Evolutionary conservation across 2,888 invertebrate species (phyloP), one percentile per base, ranked within the genome.

Genomic region (Flexamia atlantica): DNA sequence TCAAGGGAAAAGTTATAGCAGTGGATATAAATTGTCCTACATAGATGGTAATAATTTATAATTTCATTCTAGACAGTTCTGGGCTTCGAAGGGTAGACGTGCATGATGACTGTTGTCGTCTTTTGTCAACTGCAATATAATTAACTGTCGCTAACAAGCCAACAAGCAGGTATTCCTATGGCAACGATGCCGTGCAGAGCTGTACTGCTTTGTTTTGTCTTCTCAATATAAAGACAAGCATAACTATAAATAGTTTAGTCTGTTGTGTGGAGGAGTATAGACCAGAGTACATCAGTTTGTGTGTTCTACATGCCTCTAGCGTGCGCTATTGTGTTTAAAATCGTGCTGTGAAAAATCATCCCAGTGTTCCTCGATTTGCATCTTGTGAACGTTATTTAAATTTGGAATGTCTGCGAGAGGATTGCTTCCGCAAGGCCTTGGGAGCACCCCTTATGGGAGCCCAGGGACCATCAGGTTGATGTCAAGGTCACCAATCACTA

Each of bases 121-220:
- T n/a, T 46, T 81, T 81, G 68, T 81, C 81, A 64, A 68, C 36
- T 25, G 20, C 30, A 68, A n/a, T 81, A 68, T 81, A 81, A 81
- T 81, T 81, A 81, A 57, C 81, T 64, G 25, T 32, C 28, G 60
- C 42, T 81, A 64, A 81, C 60, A 64, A 64, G 64, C 64, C 57
- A 64, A 28, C 30, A 17, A 64, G 25, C 64, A 64, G 60, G 60
- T 81, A 81, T 81, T 60, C 25, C 81, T 81, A 81, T 64, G 81
- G 81, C 68, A 68, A 81, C 81, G 40, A 46, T 23, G 40, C 25
- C 36, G 81, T 60, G 42, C 42, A 40, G 30, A 64, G 42, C 81
- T 57, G n/a, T 42, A n/a, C 64, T 30, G 64, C 64, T 30, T 17
- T 53, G 53, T 53, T 30, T 81, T 25, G 68, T 42, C 36, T 23